Percentiles rank a stretch among this genome's conserved stretches.
Conservation (phyloP, 1,140 invertebrate genomes). For the Carcinoscorpius rotundicauda region DNA sequence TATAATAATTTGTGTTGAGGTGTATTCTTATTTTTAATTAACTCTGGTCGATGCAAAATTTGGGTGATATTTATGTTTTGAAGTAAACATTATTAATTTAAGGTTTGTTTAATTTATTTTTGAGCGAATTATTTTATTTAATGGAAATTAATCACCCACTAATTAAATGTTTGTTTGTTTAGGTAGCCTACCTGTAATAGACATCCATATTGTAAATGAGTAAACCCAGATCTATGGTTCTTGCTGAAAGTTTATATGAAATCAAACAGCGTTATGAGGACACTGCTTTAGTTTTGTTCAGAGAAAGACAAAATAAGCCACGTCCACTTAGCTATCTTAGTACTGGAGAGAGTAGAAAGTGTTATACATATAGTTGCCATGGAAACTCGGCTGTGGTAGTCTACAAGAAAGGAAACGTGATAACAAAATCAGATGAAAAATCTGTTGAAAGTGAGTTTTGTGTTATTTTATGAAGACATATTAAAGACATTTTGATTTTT, state of each 20-base stretch:
- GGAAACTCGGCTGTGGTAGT: slow-evolving; percentile 37
- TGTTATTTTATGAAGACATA: slow-evolving; percentile 19
- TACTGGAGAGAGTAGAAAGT: slow-evolving; percentile 34
- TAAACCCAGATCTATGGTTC: slow-evolving; percentile 16
- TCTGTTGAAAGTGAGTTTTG: slow-evolving; percentile 26
- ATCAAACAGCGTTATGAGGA: slow-evolving; percentile 36
- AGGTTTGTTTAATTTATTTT: no score
- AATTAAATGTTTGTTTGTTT: no score
- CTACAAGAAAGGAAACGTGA: slow-evolving; percentile 20
- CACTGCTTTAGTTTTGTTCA: slow-evolving; percentile 32
- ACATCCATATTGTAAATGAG: slow-evolving; percentile 21
- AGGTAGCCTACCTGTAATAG: no score
- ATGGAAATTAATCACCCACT: no score
- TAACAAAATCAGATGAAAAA: slow-evolving; percentile 25
- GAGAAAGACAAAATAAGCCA: slow-evolving; percentile 25
- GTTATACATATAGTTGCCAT: slow-evolving; percentile 34
- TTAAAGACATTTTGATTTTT: no score
- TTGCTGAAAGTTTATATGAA: slow-evolving; percentile 21
- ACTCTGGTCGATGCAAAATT: no score
- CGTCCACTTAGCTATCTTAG: slow-evolving; percentile 25
- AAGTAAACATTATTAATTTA: no score
- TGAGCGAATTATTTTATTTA: no score
- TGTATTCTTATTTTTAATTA: no score
- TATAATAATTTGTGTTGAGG: no score
- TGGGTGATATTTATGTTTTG: no score